Conservation (phyloP, 2,113 vertebrate species). For the Chaetodon auriga region DNA sequence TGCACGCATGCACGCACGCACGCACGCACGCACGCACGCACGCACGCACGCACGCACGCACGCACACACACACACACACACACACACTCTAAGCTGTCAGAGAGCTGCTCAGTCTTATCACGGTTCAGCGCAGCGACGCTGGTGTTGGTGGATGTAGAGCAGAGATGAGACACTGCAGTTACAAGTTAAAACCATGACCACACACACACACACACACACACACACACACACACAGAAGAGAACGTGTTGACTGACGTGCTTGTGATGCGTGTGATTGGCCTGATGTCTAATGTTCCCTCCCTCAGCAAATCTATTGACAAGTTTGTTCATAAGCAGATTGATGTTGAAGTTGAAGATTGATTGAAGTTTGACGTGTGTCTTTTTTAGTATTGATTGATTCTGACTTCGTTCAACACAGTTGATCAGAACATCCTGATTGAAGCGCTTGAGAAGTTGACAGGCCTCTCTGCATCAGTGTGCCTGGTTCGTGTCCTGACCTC, state of each 20-base stretch:
- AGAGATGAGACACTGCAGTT: conserved; percentile 7
- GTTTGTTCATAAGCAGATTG: too few relatives aligned
- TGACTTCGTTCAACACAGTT: too few relatives aligned
- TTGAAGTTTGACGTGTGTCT: too few relatives aligned
- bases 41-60: conserved; percentile 14
- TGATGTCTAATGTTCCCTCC: too few relatives aligned
- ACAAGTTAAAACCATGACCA: conserved; percentile 21
- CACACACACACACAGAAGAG: conserved; percentile 6
- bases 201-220: conserved; percentile 14
- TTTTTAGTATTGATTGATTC: too few relatives aligned
- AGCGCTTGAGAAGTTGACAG: too few relatives aligned
- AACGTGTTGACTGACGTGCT: background rate
- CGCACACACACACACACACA: conserved; percentile 24
- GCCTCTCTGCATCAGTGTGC: too few relatives aligned
- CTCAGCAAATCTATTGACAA: too few relatives aligned
- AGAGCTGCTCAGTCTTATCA: conserved; percentile 36
- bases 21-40: conserved; percentile 22
- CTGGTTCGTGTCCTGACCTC: too few relatives aligned
- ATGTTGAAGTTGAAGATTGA: too few relatives aligned
- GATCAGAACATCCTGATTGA: too few relatives aligned
- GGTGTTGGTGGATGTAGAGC: conserved; percentile 44
- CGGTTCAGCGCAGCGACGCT: background rate
- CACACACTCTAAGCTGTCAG: conserved; percentile 10
- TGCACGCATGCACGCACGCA: conserved; percentile 15
- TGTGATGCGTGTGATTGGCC: too few relatives aligned